Base-by-base conservation (phyloP, 2,888 invertebrate species). In the Nematopogon swammerdamellus region DNA sequence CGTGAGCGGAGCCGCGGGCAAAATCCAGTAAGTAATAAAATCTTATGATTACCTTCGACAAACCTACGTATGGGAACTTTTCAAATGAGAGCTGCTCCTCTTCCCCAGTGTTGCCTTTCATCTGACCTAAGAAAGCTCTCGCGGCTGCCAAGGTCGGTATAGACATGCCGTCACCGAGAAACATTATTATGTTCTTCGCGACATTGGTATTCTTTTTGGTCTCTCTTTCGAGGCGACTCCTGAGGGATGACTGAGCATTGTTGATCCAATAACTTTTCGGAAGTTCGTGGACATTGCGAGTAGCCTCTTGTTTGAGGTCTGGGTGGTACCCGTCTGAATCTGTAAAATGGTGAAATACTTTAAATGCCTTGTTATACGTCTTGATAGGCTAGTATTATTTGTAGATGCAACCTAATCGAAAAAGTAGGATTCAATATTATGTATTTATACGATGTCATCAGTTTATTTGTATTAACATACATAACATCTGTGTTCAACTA, bases 151-250 rank as follows among this genome's bases (percentile, higher is more conserved):
- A 67, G 3, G 89, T 89, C 2, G 87, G 76, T 48, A 88, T 67
- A 17, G 88, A 86, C 88, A 90, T 88, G 44, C 89, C 90, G 64
- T 90, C 90, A 6, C 89, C 90, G 51, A 91, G 64, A 64, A 89
- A 89, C 64, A 89, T 70, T 46, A 90, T 85, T 10, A 88, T 70
- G 66, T 89, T 89, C 55, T 70, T 71, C 1, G 79, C 79, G 11
- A 36, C 43, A 36, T 36, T 36, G 8, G 11, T 36, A 14, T 36
- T 36, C 36, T 36, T 36, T 8, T 6, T 6, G 11, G 3, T 6
- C n/a, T 14, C 36, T 14, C n/a, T 36, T 14, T 36, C 36, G 6
- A 36, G n/a, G 11, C 36, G 8, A 14, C n/a, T 36, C 36, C 14
- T 14, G 6, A 36, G n/a, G 36, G 36, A 36, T 36, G 8, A 3